Conservation (phyloP, 2,888 invertebrate genomes). For the Nomada ferruginata region DNA sequence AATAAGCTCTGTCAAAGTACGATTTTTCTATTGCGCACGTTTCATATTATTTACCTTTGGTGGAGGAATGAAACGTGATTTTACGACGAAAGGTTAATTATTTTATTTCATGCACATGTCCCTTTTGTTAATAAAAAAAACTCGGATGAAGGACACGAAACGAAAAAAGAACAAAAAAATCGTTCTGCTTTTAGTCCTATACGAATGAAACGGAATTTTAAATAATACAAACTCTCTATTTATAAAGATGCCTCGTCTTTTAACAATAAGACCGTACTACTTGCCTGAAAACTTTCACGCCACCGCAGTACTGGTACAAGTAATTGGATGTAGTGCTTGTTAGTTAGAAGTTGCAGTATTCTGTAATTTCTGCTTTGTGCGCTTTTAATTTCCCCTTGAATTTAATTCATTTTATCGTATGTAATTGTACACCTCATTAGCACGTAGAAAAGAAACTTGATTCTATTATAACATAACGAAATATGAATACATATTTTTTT, state of each 20-base stretch:
- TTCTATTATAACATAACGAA: too few species aligned
- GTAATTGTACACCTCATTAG: not conserved
- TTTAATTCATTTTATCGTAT: not conserved
- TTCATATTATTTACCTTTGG: too few species aligned
- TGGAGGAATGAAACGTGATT: too few species aligned
- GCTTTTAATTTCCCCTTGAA: not conserved
- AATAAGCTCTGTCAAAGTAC: conserved; percentile 13
- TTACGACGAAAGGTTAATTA: too few species aligned
- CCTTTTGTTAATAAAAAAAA: too few species aligned
- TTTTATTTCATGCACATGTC: too few species aligned
- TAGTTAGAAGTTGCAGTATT: not conserved
- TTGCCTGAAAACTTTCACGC: not conserved
- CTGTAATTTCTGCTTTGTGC: not conserved
- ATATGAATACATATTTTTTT: too few species aligned
- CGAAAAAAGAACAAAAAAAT: too few species aligned
- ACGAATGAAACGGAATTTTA: too few species aligned
- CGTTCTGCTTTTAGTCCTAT: too few species aligned
- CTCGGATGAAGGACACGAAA: too few species aligned
- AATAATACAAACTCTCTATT: not conserved
- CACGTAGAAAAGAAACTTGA: too few species aligned
- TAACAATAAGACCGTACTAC: not conserved
- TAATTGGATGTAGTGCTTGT: not conserved
- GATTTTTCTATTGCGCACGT: conserved; percentile 12
- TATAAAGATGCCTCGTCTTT: not conserved
- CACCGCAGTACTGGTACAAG: not conserved